These are phyloP conservation scores for Naja naja DNA, from an alignment of 2,113 vertebrate species.

Conservation along the genomic window DNA sequence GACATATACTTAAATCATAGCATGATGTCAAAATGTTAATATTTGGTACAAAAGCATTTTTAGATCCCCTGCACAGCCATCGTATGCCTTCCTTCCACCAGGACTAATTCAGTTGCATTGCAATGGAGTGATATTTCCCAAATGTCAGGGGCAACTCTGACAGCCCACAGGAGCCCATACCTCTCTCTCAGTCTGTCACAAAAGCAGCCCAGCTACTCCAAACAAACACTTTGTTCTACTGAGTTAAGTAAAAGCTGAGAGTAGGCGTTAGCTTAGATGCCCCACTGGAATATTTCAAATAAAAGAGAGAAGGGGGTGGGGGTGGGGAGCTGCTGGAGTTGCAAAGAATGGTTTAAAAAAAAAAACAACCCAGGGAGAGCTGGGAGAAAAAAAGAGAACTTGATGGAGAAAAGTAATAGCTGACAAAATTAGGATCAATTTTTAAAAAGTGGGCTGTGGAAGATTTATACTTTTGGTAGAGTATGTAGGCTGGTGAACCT, in stretches of 20 bases:
- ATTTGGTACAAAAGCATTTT: background rate
- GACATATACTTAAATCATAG: background rate
- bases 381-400: background rate
- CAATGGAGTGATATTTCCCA: background rate
- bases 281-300: background rate
- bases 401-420: background rate
- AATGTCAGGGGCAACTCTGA: background rate
- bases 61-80: background rate
- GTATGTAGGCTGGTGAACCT: background rate
- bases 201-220: background rate
- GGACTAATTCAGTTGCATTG: background rate
- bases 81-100: background rate
- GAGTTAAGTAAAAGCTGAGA: background rate
- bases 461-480: background rate
- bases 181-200: background rate
- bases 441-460: background rate
- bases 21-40: background rate
- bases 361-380: background rate
- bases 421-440: background rate
- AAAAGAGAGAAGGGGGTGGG: background rate
- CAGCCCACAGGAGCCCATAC: background rate
- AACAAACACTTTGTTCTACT: background rate
- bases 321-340: background rate
- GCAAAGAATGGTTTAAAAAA: background rate
- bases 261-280: background rate